These are phyloP conservation scores for Drosophila leonis DNA, from an alignment of 2,888 invertebrate species.

Conservation along the genomic window DNA sequence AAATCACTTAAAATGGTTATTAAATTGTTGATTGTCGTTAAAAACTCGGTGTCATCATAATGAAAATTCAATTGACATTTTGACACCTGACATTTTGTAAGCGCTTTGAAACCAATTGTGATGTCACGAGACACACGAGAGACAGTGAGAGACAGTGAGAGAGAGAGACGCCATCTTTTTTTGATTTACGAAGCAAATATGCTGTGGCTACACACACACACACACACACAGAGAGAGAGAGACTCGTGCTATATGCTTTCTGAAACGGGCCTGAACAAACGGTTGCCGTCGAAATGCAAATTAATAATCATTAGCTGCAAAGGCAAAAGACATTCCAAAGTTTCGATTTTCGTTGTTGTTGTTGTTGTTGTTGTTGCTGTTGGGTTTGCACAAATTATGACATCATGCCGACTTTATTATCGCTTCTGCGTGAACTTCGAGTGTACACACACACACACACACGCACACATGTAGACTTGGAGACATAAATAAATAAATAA, in stretches of 20 bases:
- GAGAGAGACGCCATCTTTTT: conserved; percentile 20
- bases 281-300: conserved; percentile 59
- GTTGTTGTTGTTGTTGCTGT: conserved; percentile 22
- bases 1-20: conserved; percentile 16
- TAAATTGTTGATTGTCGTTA: conserved; percentile 4
- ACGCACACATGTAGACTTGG: conserved; percentile 3
- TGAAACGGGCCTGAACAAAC: conserved; percentile 36
- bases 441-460: conserved; percentile 35
- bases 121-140: conserved; percentile 14
- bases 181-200: conserved; percentile 21
- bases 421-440: conserved; percentile 66
- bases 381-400: conserved; percentile 64
- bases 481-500: conserved; percentile 2
- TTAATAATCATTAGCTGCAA: conserved; percentile 54
- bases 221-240: not conserved
- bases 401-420: conserved; percentile 72
- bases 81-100: conserved; percentile 36
- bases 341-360: conserved; percentile 33
- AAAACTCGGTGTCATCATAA: conserved; percentile 7
- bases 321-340: conserved; percentile 48
- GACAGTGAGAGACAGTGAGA: not conserved
- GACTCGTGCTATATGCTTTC: conserved; percentile 1
- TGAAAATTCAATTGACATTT: conserved; percentile 40
- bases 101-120: conserved; percentile 3
- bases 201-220: conserved; percentile 1